phyloP scores from a whole-genome alignment of 2,113 vertebrate genomes.

The Psittacula cyanocephala region DNA sequence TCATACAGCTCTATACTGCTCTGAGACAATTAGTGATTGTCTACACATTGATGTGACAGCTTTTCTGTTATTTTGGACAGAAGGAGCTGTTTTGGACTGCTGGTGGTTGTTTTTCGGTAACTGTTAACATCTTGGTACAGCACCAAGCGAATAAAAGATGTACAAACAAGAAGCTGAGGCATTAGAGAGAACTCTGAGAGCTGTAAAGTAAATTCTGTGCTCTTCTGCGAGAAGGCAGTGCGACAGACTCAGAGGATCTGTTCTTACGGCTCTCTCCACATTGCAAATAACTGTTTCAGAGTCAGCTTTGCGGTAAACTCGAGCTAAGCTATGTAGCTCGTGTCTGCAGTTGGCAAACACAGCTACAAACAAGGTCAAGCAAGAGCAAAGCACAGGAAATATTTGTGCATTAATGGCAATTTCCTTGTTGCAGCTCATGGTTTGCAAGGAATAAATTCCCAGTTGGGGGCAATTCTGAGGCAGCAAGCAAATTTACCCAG shows the following conservation, averaged over 20 bases:
- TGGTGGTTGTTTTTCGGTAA: not conserved
- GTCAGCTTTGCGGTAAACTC: not conserved
- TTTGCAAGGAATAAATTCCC: not conserved
- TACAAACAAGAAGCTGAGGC: not conserved
- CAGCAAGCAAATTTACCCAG: not conserved
- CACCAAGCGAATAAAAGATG: not conserved
- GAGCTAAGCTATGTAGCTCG: not conserved
- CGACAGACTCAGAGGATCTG: not conserved
- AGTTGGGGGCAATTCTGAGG: not conserved
- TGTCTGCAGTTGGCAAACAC: not conserved
- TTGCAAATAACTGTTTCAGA: slow-evolving; percentile 3
- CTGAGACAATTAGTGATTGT: not conserved
- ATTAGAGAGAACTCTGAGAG: not conserved
- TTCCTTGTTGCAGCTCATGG: not conserved
- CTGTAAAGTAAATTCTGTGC: not conserved
- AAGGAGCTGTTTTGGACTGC: not conserved
- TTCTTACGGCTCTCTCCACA: not conserved
- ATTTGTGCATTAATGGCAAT: not conserved
- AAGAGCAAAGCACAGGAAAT: not conserved
- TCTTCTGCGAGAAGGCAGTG: not conserved
- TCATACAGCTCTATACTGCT: not conserved
- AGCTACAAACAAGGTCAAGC: slow-evolving; percentile 3
- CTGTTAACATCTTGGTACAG: not conserved
- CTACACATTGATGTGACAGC: not conserved
- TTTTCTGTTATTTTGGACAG: not conserved